Conservation (phyloP, 2,797 vertebrate species). For the Xiphophorus birchmanni region DNA sequence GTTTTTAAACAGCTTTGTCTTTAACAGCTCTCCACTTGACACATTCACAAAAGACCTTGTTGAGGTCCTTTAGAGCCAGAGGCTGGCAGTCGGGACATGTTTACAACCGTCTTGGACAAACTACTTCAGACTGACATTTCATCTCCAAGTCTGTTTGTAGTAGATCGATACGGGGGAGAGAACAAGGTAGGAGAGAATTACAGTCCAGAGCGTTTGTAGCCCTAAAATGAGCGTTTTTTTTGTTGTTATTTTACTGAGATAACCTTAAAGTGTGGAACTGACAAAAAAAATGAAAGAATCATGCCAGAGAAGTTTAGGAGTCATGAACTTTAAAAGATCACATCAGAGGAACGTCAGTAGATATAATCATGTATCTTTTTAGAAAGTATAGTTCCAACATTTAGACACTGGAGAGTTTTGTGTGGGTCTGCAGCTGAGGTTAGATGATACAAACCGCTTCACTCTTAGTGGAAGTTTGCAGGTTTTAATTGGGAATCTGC, state of each 20-base stretch:
- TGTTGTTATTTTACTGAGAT: neutral
- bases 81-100: slow-evolving; percentile 56
- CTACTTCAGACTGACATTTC: slow-evolving; percentile 60
- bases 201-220: slow-evolving; percentile 14
- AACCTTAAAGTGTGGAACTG: neutral
- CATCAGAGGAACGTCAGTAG: neutral
- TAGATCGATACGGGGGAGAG: slow-evolving; percentile 55
- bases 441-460: neutral
- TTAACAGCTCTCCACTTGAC: slow-evolving; percentile 39
- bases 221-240: slow-evolving; percentile 24
- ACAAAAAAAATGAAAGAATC: neutral
- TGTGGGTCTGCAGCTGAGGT: neutral
- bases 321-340: neutral
- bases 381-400: neutral
- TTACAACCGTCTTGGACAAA: slow-evolving; percentile 64
- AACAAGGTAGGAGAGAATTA: slow-evolving; percentile 7
- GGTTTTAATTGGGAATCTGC: neutral
- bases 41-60: slow-evolving; percentile 65
- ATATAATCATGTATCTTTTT: neutral
- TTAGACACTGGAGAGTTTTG: neutral
- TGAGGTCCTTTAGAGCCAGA: slow-evolving; percentile 44
- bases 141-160: slow-evolving; percentile 58
- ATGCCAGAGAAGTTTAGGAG: neutral
- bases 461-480: neutral
- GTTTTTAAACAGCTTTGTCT: slow-evolving; percentile 40